These are phyloP conservation scores for Notodonta ziczac DNA, from an alignment of 2,888 invertebrate genomes.

Conservation along the genomic window DNA sequence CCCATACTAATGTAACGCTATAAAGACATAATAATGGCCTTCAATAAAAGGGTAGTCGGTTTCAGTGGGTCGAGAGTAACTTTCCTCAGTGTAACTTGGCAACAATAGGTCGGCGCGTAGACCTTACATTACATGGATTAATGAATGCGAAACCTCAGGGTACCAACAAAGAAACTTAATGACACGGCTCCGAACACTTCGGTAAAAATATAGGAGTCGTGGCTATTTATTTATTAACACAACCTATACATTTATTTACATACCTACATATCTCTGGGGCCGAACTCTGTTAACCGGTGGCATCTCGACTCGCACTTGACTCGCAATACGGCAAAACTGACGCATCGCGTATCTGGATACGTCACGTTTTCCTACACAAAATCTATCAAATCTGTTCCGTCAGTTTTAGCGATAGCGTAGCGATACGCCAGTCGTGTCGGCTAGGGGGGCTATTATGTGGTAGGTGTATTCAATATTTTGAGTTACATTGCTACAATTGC, in stretches of 20 bases:
- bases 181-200: slow-evolving; percentile 47
- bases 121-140: slow-evolving; percentile 41
- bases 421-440: too few species aligned
- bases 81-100: slow-evolving; percentile 24
- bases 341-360: too few species aligned
- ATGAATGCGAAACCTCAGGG: slow-evolving; percentile 50
- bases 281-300: too few species aligned
- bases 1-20: slow-evolving; percentile 26
- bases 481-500: slow-evolving; percentile 9
- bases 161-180: slow-evolving; percentile 57
- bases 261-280: too few species aligned
- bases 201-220: not conserved
- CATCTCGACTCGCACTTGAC: too few species aligned
- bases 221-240: too few species aligned
- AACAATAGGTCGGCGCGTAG: slow-evolving; percentile 35
- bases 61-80: slow-evolving; percentile 23
- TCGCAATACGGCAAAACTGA: too few species aligned
- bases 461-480: not conserved
- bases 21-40: slow-evolving; percentile 29
- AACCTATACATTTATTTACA: too few species aligned
- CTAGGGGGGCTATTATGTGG: too few species aligned
- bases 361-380: too few species aligned
- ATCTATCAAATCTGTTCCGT: too few species aligned
- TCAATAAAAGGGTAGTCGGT: slow-evolving; percentile 33
- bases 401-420: too few species aligned